Evolutionary conservation across 2,888 invertebrate genomes (phyloP), one percentile per base, ranked within the genome.

Genomic region (Notodonta dromedarius): DNA sequence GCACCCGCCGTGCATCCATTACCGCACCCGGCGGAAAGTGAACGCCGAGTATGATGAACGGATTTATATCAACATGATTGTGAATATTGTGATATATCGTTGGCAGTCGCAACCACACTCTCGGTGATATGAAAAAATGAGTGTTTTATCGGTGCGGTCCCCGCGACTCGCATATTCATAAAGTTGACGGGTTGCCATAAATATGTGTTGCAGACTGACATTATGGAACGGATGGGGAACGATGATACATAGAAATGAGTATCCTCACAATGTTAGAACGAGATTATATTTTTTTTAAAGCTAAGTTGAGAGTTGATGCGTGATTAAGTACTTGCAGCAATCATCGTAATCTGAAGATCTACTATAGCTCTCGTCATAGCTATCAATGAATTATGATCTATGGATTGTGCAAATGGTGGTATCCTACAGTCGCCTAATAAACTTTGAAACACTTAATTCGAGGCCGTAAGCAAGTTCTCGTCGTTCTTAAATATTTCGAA

Each of bases 91-190:
- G 24, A 82, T 82, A 85, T 85, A 67, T 62, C 63, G 56, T 61
- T 68, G 70, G 68, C 67, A 55, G 57, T 61, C 68, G 70, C 68
- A 66, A 56, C 60, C 63, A 55, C 56, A 67, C 62, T 68, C 65
- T 62, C 64, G 53, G 60, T 58, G 64, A 66, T 78, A 70, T 77
- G 71, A 69, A 78, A 89, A 87, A 90, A 93, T 90, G 78, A 79
- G 69, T 69, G 73, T 90, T 89, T 88, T 85, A 90, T 90, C 80
- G 80, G 67, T 63, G 60, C 69, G 69, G 60, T 74, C 71, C 69
- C 69, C 65, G 76, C 69, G 68, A 79, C 84, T 87, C 90, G 90
- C 92, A 87, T 86, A 90, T 88, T 89, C 89, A 90, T 91, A 80
- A 85, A 83, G 76, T 70, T 81, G 87, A 86, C 81, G 73, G 77